A percentile compares a stretch with the other conserved stretches of the same genome.
Evolutionary conservation across 53 echinoderm and acorn worm species (phyloP).

Genomic region (Temnopleurus reevesii): DNA sequence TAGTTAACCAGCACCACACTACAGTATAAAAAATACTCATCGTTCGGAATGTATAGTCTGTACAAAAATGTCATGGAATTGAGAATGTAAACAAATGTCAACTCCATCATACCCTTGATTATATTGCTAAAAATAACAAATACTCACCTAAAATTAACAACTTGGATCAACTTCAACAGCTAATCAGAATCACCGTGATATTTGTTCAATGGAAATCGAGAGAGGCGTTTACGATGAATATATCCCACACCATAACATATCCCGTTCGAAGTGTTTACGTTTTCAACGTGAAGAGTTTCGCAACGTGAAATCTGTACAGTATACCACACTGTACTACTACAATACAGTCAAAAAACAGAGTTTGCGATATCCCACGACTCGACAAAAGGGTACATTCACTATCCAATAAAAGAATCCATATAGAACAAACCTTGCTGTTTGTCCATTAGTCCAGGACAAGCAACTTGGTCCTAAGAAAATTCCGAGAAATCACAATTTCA

Average conservation of each 20-base stretch:
- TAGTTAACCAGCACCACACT: no score
- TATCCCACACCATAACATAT: constrained; percentile 11
- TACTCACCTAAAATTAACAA: not conserved
- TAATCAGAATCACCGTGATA: not conserved
- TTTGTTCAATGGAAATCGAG: not conserved
- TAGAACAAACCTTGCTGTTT: not conserved
- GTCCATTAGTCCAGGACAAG: not conserved
- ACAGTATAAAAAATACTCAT: no score
- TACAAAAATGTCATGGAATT: no score
- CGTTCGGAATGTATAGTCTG: no score
- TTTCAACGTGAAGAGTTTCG: constrained; percentile 46
- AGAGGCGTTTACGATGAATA: not conserved
- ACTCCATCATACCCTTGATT: no score
- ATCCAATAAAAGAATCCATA: not conserved
- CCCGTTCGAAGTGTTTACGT: constrained; percentile 35
- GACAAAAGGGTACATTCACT: not conserved
- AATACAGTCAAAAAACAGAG: constrained; percentile 48
- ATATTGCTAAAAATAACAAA: not conserved
- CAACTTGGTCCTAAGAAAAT: not conserved
- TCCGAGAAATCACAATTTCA: constrained; percentile 5
- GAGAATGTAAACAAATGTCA: no score
- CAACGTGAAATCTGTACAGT: constrained; percentile 42
- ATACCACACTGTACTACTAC: constrained; percentile 4
- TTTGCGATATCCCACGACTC: constrained; percentile 20
- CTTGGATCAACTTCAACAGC: not conserved